These are phyloP conservation scores for rat (Rattus norvegicus) DNA, from an alignment of 2,113 vertebrate species.

Conservation along the genomic window GRCr8 NC_086033.1:56932501-56933000, in stretches of 20 bases:
- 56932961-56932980: background rate
- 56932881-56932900: background rate
- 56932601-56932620: background rate
- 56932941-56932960: background rate
- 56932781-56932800: slow-evolving; percentile 13
- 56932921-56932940: background rate
- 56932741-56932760: background rate
- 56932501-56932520: no score
- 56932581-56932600: background rate
- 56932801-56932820: background rate
- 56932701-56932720: background rate
- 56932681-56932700: background rate
- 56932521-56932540: no score
- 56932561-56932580: background rate
- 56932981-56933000: background rate
- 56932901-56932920: background rate
- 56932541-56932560: background rate
- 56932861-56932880: background rate
- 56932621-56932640: background rate
- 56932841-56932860: background rate
- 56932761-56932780: background rate
- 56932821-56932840: background rate
- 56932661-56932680: background rate
- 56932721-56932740: background rate
- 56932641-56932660: background rate